phyloP scores from a whole-genome alignment of 2,797 vertebrate species.

The Sebastes matsubarae region DNA sequence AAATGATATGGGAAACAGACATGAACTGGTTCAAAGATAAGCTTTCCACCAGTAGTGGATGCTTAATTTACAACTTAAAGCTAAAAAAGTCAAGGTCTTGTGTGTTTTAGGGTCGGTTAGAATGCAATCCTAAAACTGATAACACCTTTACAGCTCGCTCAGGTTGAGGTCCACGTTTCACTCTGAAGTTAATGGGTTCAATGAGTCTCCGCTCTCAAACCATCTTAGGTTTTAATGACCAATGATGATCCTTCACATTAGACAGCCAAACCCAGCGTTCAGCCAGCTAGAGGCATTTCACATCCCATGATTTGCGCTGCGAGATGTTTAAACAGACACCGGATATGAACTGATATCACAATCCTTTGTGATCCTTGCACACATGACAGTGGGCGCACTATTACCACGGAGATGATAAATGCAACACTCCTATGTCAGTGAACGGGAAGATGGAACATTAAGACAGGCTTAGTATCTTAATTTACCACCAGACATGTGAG shows the following conservation, averaged over 20 bases:
- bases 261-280: slow-evolving; percentile 39
- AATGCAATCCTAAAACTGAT: slow-evolving; percentile 21
- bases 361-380: slow-evolving; percentile 12
- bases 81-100: neutral
- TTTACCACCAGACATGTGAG: slow-evolving; percentile 12
- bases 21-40: neutral
- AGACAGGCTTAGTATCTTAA: neutral
- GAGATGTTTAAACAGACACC: slow-evolving; percentile 21
- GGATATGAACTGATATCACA: slow-evolving; percentile 43
- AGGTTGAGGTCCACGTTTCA: slow-evolving; percentile 21
- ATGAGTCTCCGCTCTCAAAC: neutral
- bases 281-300: slow-evolving; percentile 55
- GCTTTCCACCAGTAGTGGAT: neutral
- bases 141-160: slow-evolving; percentile 23
- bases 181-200: slow-evolving; percentile 51
- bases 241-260: slow-evolving; percentile 15
- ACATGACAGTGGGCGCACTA: slow-evolving; percentile 5
- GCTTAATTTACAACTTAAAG: neutral
- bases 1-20: neutral
- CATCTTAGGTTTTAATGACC: slow-evolving; percentile 14
- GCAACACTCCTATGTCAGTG: slow-evolving; percentile 47
- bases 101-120: neutral
- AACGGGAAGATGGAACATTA: slow-evolving; percentile 19
- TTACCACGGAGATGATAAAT: slow-evolving; percentile 55
- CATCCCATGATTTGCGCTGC: slow-evolving; percentile 47